Base-by-base conservation (phyloP, 2,888 invertebrate species). In the Spisula subtruncata region DNA sequence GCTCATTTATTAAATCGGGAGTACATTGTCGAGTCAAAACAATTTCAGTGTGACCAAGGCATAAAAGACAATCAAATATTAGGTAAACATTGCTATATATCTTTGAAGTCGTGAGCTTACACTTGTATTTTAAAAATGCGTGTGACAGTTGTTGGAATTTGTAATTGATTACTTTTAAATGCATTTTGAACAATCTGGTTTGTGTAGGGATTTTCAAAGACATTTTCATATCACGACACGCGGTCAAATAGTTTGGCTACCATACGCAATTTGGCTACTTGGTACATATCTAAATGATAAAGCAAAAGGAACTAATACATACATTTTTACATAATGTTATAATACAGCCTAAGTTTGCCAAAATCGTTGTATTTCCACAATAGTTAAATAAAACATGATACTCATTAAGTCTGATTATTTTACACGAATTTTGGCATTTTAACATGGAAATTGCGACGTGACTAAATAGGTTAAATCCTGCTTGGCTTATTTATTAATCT, bases 1-100 rank as follows among this genome's bases (percentile, higher is more conserved):
- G n/a, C n/a, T n/a, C n/a, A n/a, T n/a, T n/a, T n/a, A n/a, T n/a
- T n/a, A n/a, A n/a, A n/a, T n/a, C n/a, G n/a, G n/a, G n/a, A n/a
- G n/a, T n/a, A n/a, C n/a, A n/a, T n/a, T n/a, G n/a, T n/a, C n/a
- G n/a, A n/a, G n/a, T n/a, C n/a, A n/a, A n/a, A n/a, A n/a, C n/a
- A n/a, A n/a, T n/a, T n/a, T n/a, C n/a, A n/a, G n/a, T n/a, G n/a
- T n/a, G n/a, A n/a, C n/a, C n/a, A n/a, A n/a, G n/a, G n/a, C n/a
- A n/a, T n/a, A 66, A 66, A 66, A 66, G 25, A 66, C 60, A 66
- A 66, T 66, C 0, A 66, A n/a, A 66, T 66, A 66, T 66, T 66
- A 66, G 25, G 60, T 66, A n/a, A 66, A 66, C 60, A 66, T 66
- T n/a, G 20, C 25, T 66, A 66, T n/a, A n/a, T 66, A 66, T 66